phyloP scores from a whole-genome alignment of 2,888 invertebrate genomes.

The Xestia sexstrigata region DNA sequence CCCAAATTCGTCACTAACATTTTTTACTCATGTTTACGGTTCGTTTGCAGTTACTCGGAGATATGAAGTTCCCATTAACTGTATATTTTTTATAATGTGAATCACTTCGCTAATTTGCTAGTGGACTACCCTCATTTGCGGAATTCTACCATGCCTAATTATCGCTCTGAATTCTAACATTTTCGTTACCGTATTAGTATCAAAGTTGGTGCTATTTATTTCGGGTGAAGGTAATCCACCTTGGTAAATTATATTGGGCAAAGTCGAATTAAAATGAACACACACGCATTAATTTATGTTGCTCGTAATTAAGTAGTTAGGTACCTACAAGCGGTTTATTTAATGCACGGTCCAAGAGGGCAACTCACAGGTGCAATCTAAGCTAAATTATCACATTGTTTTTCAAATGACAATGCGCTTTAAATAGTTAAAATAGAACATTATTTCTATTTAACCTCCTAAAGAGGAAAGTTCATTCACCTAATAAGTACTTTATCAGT shows the following conservation, averaged over 20 bases:
- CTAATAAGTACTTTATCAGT: conserved; percentile 6
- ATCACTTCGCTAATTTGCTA: conserved; percentile 29
- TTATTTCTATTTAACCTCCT: background rate
- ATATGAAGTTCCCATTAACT: conserved; percentile 12
- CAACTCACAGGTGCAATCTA: conserved; percentile 39
- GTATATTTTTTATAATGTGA: conserved; percentile 32
- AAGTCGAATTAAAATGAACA: conserved; percentile 40
- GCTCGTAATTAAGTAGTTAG: conserved; percentile 30
- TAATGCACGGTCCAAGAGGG: conserved; percentile 46
- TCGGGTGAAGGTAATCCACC: conserved; percentile 42
- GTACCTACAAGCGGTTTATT: conserved; percentile 32
- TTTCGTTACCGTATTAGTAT: conserved; percentile 18
- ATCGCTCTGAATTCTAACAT: conserved; percentile 9
- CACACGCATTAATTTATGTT: conserved; percentile 23
- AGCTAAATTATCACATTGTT: conserved; percentile 11
- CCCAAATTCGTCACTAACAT: conserved; percentile 30
- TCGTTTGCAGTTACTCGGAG: conserved; percentile 34
- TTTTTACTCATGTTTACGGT: conserved; percentile 52
- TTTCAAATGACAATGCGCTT: conserved; percentile 25
- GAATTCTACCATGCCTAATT: conserved; percentile 28
- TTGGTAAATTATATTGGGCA: conserved; percentile 47
- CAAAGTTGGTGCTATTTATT: conserved; percentile 28
- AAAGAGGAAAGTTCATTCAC: conserved; percentile 4
- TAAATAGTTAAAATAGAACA: background rate
- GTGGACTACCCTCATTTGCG: conserved; percentile 42